These are phyloP conservation scores for Sebastes diploproa DNA, from an alignment of 2,797 vertebrate species.

Conservation along the genomic window DNA sequence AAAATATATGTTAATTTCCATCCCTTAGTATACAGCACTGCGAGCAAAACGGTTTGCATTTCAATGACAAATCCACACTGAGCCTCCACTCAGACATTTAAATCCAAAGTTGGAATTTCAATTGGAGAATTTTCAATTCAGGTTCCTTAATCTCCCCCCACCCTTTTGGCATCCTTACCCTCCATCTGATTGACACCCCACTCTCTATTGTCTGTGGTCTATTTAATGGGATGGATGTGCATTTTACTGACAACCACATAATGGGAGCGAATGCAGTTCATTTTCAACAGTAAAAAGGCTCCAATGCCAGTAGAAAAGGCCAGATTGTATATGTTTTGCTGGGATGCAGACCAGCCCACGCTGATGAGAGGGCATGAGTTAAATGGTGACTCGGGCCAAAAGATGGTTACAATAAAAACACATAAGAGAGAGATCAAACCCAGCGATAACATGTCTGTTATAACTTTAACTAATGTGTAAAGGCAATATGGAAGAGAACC, in stretches of 20 bases:
- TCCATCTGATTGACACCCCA: constrained; percentile 55
- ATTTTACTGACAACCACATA: constrained; percentile 54
- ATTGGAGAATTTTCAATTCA: constrained; percentile 61
- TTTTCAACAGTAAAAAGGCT: constrained; percentile 38
- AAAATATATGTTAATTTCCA: constrained; percentile 74
- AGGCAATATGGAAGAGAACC: constrained; percentile 26
- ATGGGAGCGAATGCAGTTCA: constrained; percentile 46
- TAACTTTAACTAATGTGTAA: constrained; percentile 33
- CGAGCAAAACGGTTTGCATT: constrained; percentile 72
- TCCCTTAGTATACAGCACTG: constrained; percentile 56
- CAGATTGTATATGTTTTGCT: constrained; percentile 18
- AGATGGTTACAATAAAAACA: constrained; percentile 43
- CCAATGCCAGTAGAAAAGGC: constrained; percentile 30
- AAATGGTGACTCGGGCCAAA: constrained; percentile 19
- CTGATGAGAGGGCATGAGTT: constrained; percentile 17
- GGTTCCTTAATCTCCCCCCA: constrained; percentile 32
- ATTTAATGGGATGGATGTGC: constrained; percentile 54
- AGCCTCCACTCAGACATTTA: constrained; percentile 78
- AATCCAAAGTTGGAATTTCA: constrained; percentile 75
- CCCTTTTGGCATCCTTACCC: constrained; percentile 37
- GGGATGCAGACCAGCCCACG: constrained; percentile 25
- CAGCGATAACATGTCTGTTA: constrained; percentile 21
- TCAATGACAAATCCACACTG: constrained; percentile 76
- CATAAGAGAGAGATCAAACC: constrained; percentile 28
- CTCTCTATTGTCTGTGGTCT: constrained; percentile 55